phyloP scores from a whole-genome alignment of 2,113 vertebrate genomes.

The Prinia subflava region DNA sequence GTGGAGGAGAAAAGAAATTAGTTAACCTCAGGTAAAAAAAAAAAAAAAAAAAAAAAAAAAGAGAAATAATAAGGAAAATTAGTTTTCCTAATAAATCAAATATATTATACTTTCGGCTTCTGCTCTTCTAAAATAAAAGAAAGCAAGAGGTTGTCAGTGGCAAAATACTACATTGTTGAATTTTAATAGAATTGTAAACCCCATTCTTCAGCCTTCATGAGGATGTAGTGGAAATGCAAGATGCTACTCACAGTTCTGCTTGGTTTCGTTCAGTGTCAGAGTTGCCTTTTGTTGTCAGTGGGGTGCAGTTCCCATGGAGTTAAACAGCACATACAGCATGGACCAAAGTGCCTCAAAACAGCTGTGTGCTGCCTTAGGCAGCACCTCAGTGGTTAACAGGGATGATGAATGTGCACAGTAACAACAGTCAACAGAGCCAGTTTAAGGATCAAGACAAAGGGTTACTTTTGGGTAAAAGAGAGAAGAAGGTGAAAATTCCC shows the following conservation, averaged over 20 bases:
- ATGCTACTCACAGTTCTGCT: constrained; percentile 15
- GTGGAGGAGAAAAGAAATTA: not conserved
- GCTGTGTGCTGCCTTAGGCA: constrained; percentile 5
- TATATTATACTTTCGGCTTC: not conserved
- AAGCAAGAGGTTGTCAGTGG: not conserved
- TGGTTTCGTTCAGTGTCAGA: constrained; percentile 5
- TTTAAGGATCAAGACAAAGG: not conserved
- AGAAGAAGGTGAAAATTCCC: not conserved
- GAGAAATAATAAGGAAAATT: not conserved
- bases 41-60: not conserved
- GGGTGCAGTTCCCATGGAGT: not conserved
- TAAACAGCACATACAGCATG: not conserved
- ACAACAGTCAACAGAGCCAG: not conserved
- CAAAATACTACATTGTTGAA: not conserved
- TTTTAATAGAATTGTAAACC: constrained; percentile 19
- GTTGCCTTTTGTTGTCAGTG: not conserved
- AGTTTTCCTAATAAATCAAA: not conserved
- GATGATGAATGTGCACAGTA: not conserved
- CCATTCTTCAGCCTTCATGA: not conserved
- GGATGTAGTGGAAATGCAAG: not conserved
- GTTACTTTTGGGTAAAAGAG: not conserved
- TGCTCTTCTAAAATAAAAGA: not conserved
- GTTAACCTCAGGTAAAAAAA: not conserved
- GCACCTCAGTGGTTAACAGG: constrained; percentile 4
- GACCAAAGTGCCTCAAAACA: not conserved